These are phyloP conservation scores for Andrena minutula DNA, from an alignment of 2,888 invertebrate genomes.

Conservation along the genomic window DNA sequence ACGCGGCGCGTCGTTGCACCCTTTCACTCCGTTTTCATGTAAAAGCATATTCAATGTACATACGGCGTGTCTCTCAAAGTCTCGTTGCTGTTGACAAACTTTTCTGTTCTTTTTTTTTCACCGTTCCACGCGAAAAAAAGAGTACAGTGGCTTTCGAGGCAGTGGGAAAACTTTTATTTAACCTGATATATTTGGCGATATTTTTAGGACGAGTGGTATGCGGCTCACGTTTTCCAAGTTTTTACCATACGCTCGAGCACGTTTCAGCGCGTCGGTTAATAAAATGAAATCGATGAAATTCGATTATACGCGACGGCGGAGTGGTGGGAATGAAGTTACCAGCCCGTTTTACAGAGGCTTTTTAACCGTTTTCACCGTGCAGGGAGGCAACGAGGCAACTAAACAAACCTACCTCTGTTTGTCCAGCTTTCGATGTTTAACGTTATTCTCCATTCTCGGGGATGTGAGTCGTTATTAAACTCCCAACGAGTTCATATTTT, in stretches of 20 bases:
- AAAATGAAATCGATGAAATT: constrained; percentile 47
- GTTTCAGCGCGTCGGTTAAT: constrained; percentile 39
- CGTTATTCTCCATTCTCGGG: constrained; percentile 11
- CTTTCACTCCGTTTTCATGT: too few species aligned
- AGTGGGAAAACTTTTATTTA: not conserved
- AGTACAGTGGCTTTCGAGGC: not conserved
- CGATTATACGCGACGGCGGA: constrained; percentile 33
- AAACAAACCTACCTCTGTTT: constrained; percentile 7
- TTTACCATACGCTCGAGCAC: not conserved
- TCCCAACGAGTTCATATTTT: not conserved
- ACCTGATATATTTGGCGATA: constrained; percentile 4
- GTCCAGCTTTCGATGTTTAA: constrained; percentile 6
- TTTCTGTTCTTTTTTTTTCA: not conserved
- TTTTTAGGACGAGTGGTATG: not conserved
- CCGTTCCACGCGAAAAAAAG: not conserved
- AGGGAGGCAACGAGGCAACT: not conserved
- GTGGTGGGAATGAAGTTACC: constrained; percentile 12
- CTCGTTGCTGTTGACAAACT: not conserved
- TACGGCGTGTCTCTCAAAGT: too few species aligned
- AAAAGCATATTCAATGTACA: too few species aligned
- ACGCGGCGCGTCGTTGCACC: too few species aligned
- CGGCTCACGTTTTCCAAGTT: constrained; percentile 5
- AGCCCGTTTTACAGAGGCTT: not conserved
- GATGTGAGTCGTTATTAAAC: not conserved
- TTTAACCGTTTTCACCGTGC: not conserved